Conservation (phyloP, 2,888 invertebrate genomes). For the Thecophora atra region DNA sequence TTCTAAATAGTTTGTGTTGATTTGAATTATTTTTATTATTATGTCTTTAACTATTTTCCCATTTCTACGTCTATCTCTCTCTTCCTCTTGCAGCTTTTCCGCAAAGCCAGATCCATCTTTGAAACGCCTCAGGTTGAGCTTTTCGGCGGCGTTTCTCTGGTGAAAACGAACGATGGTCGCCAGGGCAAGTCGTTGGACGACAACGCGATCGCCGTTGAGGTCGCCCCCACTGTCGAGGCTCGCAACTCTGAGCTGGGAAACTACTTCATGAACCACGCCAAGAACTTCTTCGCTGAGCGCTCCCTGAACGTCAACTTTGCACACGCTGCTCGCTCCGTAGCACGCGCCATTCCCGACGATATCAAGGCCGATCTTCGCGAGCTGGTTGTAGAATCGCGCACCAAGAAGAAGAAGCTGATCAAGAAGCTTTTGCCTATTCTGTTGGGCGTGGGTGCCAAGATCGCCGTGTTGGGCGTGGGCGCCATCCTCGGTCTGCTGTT, state of each 20-base stretch:
- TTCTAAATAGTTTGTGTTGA: not conserved
- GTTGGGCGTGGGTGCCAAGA: slow-evolving; percentile 71
- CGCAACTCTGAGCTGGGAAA: slow-evolving; percentile 70
- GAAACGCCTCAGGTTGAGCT: slow-evolving; percentile 70
- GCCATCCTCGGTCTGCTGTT: slow-evolving; percentile 70
- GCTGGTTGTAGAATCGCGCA: slow-evolving; percentile 71
- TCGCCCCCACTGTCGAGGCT: slow-evolving; percentile 67
- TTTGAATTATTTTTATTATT: not conserved
- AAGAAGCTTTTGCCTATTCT: slow-evolving; percentile 70
- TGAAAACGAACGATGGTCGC: slow-evolving; percentile 63
- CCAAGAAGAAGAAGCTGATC: slow-evolving; percentile 69
- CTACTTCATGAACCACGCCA: slow-evolving; percentile 69
- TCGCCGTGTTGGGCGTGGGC: slow-evolving; percentile 69
- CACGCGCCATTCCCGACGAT: slow-evolving; percentile 69
- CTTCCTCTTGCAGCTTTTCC: slow-evolving; percentile 66
- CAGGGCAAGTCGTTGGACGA: slow-evolving; percentile 67
- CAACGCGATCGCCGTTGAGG: slow-evolving; percentile 67
- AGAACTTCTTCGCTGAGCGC: slow-evolving; percentile 70
- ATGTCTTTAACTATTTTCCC: slow-evolving; percentile 28
- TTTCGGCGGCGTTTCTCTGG: slow-evolving; percentile 69
- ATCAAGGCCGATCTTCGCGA: slow-evolving; percentile 69
- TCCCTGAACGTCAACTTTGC: slow-evolving; percentile 68
- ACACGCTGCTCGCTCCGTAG: slow-evolving; percentile 66
- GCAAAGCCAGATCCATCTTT: slow-evolving; percentile 71
- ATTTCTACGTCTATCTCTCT: slow-evolving; percentile 23